phyloP scores from a whole-genome alignment of 1,140 invertebrate species.

The Asobara japonica region DNA sequence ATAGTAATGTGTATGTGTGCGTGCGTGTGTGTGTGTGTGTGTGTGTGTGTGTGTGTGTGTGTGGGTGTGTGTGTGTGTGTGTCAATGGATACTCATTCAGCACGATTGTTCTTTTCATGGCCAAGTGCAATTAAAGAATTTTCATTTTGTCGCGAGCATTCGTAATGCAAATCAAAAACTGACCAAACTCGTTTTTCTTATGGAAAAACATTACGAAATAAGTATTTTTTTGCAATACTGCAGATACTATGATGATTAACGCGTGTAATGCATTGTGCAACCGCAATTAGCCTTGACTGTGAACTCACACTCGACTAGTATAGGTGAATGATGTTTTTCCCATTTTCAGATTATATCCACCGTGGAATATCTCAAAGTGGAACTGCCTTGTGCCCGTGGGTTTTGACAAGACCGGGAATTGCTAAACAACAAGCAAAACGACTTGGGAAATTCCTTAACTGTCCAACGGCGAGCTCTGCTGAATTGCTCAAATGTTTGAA shows the following conservation, averaged over 20 bases:
- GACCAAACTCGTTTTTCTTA: neutral
- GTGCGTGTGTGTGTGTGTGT: too few relatives aligned
- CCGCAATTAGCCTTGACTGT: neutral
- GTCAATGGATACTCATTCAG: too few relatives aligned
- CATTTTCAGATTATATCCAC: slow-evolving; percentile 74
- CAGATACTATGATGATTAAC: neutral
- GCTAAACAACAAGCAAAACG: slow-evolving; percentile 71
- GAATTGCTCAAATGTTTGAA: slow-evolving; percentile 71
- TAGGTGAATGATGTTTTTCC: neutral
- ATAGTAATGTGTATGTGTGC: too few relatives aligned
- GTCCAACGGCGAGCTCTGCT: slow-evolving; percentile 65
- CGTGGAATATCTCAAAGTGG: slow-evolving; percentile 82
- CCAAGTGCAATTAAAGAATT: too few relatives aligned
- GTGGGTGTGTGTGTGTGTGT: too few relatives aligned
- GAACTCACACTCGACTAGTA: neutral
- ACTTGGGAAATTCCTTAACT: slow-evolving; percentile 71
- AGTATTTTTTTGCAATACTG: neutral
- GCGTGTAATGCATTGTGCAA: neutral
- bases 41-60: too few relatives aligned
- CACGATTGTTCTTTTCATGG: too few relatives aligned
- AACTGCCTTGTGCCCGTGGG: slow-evolving; percentile 81
- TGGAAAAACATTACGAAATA: neutral
- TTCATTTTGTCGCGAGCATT: too few relatives aligned
- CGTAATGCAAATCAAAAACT: too few relatives aligned
- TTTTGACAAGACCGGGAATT: slow-evolving; percentile 72